Evolutionary conservation across 2,113 vertebrate species (phyloP).

Genomic region (Galemys pyrenaicus): DNA sequence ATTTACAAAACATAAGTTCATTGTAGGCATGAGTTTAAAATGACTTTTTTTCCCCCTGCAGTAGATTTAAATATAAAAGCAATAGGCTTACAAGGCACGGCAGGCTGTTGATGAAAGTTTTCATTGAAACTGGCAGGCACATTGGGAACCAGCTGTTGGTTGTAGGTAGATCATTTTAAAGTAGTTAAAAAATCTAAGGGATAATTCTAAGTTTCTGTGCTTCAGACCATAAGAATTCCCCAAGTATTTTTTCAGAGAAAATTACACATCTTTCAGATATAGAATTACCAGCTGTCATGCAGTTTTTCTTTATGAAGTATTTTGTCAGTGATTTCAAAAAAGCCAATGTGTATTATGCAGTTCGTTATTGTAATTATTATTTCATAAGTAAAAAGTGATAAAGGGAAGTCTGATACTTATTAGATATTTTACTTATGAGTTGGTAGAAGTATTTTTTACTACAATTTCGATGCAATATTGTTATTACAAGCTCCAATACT

Average conservation of each 20-base stretch:
- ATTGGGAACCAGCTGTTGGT: slow-evolving; percentile 69
- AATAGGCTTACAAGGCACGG: slow-evolving; percentile 22
- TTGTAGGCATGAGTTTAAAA: slow-evolving; percentile 24
- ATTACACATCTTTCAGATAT: slow-evolving; percentile 63
- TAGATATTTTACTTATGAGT: slow-evolving; percentile 9
- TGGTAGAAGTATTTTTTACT: background rate
- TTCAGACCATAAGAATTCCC: slow-evolving; percentile 69
- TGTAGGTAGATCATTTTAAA: slow-evolving; percentile 78
- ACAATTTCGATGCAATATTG: slow-evolving; percentile 27
- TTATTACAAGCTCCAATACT: background rate
- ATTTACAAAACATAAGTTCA: slow-evolving; percentile 9
- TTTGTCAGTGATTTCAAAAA: slow-evolving; percentile 65
- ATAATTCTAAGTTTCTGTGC: slow-evolving; percentile 77
- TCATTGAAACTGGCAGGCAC: slow-evolving; percentile 77
- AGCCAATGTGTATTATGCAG: slow-evolving; percentile 20
- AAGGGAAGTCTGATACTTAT: background rate
- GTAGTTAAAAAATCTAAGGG: slow-evolving; percentile 64
- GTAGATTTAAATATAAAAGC: slow-evolving; percentile 46
- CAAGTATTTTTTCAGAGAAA: slow-evolving; percentile 68
- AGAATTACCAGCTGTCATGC: slow-evolving; percentile 61
- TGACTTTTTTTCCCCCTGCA: slow-evolving; percentile 50
- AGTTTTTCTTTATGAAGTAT: slow-evolving; percentile 66
- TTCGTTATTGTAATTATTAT: slow-evolving; percentile 36
- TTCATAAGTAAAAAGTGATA: background rate
- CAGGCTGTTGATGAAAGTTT: slow-evolving; percentile 60